Evolutionary conservation across 2,113 vertebrate genomes (phyloP).

Genomic region (Chaetorhynchus papuensis): DNA sequence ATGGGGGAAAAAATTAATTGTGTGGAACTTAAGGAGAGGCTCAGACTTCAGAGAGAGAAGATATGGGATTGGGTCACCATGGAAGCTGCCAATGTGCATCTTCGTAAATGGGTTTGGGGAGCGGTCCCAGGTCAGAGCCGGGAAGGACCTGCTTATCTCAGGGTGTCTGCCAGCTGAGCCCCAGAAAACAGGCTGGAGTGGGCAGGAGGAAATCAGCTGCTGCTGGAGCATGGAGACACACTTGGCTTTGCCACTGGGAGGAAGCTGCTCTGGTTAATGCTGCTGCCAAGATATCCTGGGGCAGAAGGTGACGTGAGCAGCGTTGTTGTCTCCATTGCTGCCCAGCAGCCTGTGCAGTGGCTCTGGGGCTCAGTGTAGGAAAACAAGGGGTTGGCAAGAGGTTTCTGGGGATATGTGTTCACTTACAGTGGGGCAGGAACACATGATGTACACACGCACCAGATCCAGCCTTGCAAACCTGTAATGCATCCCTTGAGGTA

Average conservation of each 20-base stretch:
- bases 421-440: neutral
- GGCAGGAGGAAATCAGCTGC: neutral
- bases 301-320: neutral
- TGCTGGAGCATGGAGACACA: neutral
- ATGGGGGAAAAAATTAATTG: neutral
- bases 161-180: neutral
- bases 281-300: neutral
- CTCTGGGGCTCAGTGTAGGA: neutral
- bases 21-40: neutral
- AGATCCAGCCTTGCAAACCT: neutral
- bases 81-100: neutral
- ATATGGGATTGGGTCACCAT: neutral
- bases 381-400: neutral
- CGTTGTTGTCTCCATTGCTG: neutral
- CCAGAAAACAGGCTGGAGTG: neutral
- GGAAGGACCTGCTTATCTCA: neutral
- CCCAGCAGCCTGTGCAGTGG: neutral
- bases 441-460: fast-evolving
- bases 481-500: neutral
- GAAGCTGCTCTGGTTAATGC: neutral
- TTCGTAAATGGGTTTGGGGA: neutral
- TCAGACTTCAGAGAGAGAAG: neutral
- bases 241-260: neutral
- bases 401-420: neutral
- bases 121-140: neutral